A percentile compares a stretch with the other conserved stretches of the same genome.
Conservation (phyloP, 2,888 invertebrate genomes). For the Phragmatobia fuliginosa region DNA sequence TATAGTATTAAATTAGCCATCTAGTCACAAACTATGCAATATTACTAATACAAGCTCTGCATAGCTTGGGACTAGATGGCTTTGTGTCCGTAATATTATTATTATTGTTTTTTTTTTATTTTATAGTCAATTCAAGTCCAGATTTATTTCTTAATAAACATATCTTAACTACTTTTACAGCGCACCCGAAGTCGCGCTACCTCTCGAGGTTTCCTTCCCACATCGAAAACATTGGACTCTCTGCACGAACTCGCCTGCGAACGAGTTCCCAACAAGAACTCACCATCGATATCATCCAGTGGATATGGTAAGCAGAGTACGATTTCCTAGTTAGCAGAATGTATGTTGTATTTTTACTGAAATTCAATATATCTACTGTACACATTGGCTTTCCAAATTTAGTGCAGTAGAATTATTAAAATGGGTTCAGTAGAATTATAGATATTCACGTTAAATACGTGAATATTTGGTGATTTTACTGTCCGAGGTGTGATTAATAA, state of each 20-base stretch:
- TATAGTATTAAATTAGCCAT: no score
- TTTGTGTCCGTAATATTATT: no score
- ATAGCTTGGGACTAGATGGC: no score
- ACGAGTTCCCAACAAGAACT: constrained; percentile 80
- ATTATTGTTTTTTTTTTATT: no score
- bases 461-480: neutral
- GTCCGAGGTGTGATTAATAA: neutral
- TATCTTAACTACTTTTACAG: constrained; percentile 52
- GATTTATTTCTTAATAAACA: no score
- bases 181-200: constrained; percentile 75
- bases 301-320: constrained; percentile 88
- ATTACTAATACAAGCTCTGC: no score
- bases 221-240: constrained; percentile 95
- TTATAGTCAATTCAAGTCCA: no score
- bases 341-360: neutral
- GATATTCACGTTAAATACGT: neutral
- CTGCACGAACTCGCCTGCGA: constrained; percentile 91
- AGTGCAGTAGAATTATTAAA: neutral
- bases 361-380: neutral
- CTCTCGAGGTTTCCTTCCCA: constrained; percentile 87
- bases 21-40: no score
- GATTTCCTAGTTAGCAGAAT: neutral
- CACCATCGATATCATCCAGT: constrained; percentile 93
- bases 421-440: no score
- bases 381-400: neutral